Conservation (phyloP, 2,113 vertebrate genomes). For the Hemiscyllium ocellatum region DNA sequence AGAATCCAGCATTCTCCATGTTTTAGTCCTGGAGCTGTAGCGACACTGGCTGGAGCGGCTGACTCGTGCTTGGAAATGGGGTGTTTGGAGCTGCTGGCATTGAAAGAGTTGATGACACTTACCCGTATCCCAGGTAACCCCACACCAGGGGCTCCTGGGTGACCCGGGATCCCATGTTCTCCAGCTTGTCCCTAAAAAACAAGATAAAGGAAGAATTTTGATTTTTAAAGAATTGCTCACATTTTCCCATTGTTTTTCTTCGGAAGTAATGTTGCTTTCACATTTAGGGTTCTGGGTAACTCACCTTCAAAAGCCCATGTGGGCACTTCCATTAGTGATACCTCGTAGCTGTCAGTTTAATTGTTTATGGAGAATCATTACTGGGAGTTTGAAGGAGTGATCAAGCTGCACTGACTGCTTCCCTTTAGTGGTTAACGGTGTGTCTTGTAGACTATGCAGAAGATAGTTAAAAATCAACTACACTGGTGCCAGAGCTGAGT, state of each 20-base stretch:
- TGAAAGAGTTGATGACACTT: conserved; percentile 41
- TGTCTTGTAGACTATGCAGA: background rate
- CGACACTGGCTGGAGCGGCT: background rate
- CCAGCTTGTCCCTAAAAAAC: conserved; percentile 58
- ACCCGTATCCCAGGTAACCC: conserved; percentile 65
- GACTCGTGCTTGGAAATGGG: no score
- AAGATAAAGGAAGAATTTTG: background rate
- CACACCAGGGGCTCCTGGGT: conserved; percentile 60
- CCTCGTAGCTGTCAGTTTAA: no score
- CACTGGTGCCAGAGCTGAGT: background rate
- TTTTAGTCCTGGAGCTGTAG: background rate
- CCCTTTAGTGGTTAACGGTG: background rate
- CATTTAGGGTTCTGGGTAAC: no score
- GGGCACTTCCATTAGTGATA: background rate
- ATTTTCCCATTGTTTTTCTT: background rate
- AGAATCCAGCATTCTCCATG: background rate
- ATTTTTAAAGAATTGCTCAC: background rate
- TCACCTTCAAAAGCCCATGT: background rate
- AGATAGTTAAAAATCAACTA: background rate
- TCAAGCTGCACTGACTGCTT: background rate
- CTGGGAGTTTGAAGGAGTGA: background rate
- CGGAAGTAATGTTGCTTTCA: background rate
- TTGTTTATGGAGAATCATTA: background rate
- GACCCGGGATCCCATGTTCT: conserved; percentile 61
- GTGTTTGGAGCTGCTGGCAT: no score